A percentile compares a stretch with the other conserved stretches of the same genome.
Conservation (phyloP, 2,888 invertebrate genomes). For the Miltochrista miniata region DNA sequence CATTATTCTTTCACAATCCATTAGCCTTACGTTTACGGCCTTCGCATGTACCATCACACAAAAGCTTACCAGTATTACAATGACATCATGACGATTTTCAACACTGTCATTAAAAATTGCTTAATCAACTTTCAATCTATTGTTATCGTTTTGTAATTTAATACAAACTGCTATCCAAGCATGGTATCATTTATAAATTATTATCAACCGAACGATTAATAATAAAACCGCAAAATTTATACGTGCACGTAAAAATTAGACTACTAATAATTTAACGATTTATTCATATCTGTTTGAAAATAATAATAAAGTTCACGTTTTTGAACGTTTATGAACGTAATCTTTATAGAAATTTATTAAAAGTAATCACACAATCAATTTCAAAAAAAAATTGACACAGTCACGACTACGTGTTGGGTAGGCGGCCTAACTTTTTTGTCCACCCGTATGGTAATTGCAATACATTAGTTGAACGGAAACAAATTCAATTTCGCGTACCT, state of each 20-base stretch:
- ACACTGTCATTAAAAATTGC: constrained; percentile 22
- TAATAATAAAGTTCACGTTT: too few relatives aligned
- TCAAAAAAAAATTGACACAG: too few relatives aligned
- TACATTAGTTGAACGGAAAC: background rate
- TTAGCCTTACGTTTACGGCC: constrained; percentile 50
- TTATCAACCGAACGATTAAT: constrained; percentile 18
- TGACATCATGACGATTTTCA: constrained; percentile 34
- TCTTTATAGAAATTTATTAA: too few relatives aligned
- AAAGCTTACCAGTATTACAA: constrained; percentile 40
- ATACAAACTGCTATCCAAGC: constrained; percentile 12
- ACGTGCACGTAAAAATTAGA: constrained; percentile 2
- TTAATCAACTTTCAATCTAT: constrained; percentile 17
- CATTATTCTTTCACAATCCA: constrained; percentile 67
- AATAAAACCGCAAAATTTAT: constrained; percentile 18
- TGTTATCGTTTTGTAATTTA: constrained; percentile 17
- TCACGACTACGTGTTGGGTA: too few relatives aligned
- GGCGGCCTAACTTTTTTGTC: too few relatives aligned
- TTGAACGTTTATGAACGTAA: too few relatives aligned
- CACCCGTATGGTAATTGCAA: too few relatives aligned
- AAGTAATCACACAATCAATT: too few relatives aligned
- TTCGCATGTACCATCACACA: constrained; percentile 42
- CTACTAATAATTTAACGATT: too few relatives aligned
- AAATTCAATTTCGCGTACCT: constrained; percentile 8
- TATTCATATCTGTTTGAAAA: too few relatives aligned
- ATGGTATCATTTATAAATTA: constrained; percentile 25